These are phyloP conservation scores for Manis pentadactyla DNA, from an alignment of 2,797 vertebrate species.

Conservation along the genomic window DNA sequence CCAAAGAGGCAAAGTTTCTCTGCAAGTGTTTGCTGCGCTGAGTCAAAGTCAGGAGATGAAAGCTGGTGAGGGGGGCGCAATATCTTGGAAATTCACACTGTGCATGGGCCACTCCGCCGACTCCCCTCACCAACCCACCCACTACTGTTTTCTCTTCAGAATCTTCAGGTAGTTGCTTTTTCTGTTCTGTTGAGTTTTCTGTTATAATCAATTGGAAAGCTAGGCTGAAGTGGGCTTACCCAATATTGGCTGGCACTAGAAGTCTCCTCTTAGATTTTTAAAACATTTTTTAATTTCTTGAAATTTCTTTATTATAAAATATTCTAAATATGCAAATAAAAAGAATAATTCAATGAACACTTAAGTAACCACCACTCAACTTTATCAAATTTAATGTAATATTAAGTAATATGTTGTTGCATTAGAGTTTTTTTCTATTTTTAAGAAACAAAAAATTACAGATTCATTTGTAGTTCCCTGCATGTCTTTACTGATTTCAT, in stretches of 20 bases:
- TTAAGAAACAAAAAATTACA: neutral
- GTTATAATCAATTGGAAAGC: neutral
- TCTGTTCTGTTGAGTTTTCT: neutral
- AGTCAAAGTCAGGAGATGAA: neutral
- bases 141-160: neutral
- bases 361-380: neutral
- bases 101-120: neutral
- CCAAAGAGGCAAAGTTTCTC: neutral
- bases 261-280: neutral
- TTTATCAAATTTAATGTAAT: neutral
- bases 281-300: neutral
- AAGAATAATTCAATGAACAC: neutral
- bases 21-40: neutral
- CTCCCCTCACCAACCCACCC: neutral
- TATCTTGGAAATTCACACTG: neutral
- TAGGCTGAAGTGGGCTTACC: neutral
- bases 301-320: conserved; percentile 34
- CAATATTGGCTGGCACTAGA: neutral
- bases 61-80: no score
- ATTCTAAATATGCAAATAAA: neutral
- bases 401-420: neutral
- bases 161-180: neutral
- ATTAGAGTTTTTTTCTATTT: neutral
- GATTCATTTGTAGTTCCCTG: neutral
- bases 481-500: neutral